Evolutionary conservation across 2,888 invertebrate species (phyloP).

Genomic region (Melangyna quadrimaculata): DNA sequence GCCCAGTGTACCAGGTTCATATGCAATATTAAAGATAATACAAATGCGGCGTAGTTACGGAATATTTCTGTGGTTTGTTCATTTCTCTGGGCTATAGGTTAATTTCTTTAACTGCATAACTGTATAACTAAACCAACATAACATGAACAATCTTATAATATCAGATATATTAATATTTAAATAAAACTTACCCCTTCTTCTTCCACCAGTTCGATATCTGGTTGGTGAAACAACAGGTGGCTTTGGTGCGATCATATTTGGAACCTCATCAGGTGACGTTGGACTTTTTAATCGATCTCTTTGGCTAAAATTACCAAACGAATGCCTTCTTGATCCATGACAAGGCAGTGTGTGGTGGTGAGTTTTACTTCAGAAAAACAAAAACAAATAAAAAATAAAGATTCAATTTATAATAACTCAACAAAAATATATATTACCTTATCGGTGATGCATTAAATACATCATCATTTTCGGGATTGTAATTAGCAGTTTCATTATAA

Average conservation of each 20-base stretch:
- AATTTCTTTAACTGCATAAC: no score
- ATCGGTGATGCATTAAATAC: slow-evolving; percentile 77
- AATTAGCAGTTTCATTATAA: slow-evolving; percentile 78
- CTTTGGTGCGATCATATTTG: slow-evolving; percentile 80
- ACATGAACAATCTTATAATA: no score
- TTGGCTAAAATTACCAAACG: slow-evolving; percentile 79
- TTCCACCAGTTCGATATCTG: slow-evolving; percentile 78
- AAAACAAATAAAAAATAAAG: slow-evolving; percentile 33
- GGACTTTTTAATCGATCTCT: slow-evolving; percentile 73
- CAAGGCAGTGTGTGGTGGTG: slow-evolving; percentile 79
- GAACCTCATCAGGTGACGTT: slow-evolving; percentile 80
- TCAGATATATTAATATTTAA: neutral
- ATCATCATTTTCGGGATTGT: slow-evolving; percentile 78
- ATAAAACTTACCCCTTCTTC: slow-evolving; percentile 77
- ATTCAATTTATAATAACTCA: neutral
- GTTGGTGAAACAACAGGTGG: slow-evolving; percentile 78
- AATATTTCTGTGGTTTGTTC: no score
- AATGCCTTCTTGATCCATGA: slow-evolving; percentile 79
- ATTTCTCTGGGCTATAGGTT: no score
- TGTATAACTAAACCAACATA: no score
- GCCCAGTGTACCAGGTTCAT: no score
- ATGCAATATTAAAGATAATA: no score
- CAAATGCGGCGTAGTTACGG: no score
- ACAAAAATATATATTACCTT: slow-evolving; percentile 75
- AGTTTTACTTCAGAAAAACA: slow-evolving; percentile 74